phyloP scores from a whole-genome alignment of 2,113 vertebrate species.

The Ciconia stormi region DNA sequence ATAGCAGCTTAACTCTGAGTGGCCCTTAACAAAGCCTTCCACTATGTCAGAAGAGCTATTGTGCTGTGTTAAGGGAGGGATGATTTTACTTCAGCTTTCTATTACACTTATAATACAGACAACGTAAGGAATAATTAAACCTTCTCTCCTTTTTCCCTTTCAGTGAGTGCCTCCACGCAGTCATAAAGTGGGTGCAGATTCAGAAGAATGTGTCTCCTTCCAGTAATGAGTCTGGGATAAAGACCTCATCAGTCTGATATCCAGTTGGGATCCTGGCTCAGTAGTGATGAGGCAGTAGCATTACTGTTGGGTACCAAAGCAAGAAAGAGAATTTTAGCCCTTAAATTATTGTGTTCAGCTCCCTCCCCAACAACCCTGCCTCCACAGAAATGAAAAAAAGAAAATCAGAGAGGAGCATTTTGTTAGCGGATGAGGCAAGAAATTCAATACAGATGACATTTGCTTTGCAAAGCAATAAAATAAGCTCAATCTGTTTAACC shows the following conservation, averaged over 20 bases:
- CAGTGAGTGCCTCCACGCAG: background rate
- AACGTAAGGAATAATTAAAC: background rate
- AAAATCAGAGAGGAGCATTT: background rate
- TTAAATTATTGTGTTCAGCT: background rate
- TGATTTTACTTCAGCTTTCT: background rate
- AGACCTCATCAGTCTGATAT: background rate
- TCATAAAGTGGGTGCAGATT: background rate
- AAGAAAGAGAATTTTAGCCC: background rate
- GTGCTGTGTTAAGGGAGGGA: background rate
- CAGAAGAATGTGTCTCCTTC: background rate
- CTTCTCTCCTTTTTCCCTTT: background rate
- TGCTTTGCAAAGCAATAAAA: conserved; percentile 49
- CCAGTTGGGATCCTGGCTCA: background rate
- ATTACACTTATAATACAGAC: background rate
- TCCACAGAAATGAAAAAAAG: background rate
- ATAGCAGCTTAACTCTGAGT: background rate
- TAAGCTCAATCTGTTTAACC: conserved; percentile 35
- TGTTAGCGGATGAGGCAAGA: conserved; percentile 19
- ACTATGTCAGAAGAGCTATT: background rate
- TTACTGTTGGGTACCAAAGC: background rate
- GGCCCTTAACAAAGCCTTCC: background rate
- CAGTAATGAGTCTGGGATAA: background rate
- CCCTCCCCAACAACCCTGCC: background rate
- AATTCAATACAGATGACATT: conserved; percentile 54
- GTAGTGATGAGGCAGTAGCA: background rate